phyloP scores from a whole-genome alignment of 1,140 invertebrate genomes.

The Meteorus sp. region DNA sequence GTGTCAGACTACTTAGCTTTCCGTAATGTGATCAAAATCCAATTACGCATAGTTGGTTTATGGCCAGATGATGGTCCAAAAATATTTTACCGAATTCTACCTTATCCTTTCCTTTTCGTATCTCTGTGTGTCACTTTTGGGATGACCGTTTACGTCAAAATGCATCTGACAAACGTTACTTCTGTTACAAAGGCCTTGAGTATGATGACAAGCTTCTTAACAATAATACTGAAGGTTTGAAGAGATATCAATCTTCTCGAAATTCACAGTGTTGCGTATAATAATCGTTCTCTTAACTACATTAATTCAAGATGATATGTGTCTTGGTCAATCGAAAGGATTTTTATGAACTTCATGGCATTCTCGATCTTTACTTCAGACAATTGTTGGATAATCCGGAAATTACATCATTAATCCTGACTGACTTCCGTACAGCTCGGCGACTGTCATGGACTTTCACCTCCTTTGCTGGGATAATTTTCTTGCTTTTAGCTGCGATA shows the following conservation, averaged over 20 bases:
- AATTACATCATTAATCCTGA: neutral
- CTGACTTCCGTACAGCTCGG: neutral
- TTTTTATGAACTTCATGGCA: neutral
- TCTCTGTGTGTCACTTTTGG: neutral
- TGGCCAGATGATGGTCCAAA: neutral
- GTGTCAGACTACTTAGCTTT: neutral
- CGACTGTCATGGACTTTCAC: neutral
- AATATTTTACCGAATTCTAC: neutral
- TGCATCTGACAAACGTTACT: neutral
- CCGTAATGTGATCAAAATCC: neutral
- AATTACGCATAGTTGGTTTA: neutral
- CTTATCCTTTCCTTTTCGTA: neutral
- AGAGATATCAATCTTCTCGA: too few species aligned
- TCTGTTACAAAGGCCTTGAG: too few species aligned
- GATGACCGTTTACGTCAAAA: neutral
- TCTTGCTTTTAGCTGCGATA: neutral
- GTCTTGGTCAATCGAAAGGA: neutral
- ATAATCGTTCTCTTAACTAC: too few species aligned
- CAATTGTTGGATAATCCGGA: neutral
- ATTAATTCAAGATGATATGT: slow-evolving; percentile 15
- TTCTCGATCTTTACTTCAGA: neutral
- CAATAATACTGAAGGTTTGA: too few species aligned
- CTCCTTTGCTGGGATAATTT: neutral
- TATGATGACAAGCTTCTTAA: too few species aligned
- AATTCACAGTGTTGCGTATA: neutral